Base-by-base conservation (phyloP, 2,113 vertebrate genomes). In the Cebidichthys violaceus region DNA sequence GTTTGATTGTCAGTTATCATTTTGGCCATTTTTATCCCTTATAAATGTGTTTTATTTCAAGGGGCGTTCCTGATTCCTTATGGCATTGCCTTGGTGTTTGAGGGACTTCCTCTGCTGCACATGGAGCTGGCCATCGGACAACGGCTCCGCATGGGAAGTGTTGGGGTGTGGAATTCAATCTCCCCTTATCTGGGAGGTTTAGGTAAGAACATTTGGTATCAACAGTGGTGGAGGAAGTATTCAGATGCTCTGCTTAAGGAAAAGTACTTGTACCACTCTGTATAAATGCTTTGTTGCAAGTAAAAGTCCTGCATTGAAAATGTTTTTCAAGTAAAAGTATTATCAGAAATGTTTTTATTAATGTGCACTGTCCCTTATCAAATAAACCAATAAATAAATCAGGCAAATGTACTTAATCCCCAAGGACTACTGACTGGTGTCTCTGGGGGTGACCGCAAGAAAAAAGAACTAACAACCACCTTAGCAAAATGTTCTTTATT, bases 61-160 rank as follows among this genome's bases (percentile, higher is more conserved):
- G 97, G 96, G 1, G 95, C 96, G 0, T 96, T 97, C 88, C 92
- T 97, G 69, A 94, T 97, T 45, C 97, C 96, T 2, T 97, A 97
- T 54, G 1, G 91, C 75, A 89, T 96, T 0, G 95, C 96, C 2
- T 89, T 97, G 79, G 70, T 96, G 80, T 92, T 96, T 0, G 95
- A 97, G 94, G 96, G 96, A 67, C 95, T 96, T 64, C 97, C 96
- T 0, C 79, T 97, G 43, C 88, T 97, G 69, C 90, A 96, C 41
- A 87, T 97, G 0, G 96, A 97, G 79, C 86, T 97, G 4, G 96
- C 96, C 59, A 88, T 96, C 0, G 96, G 96, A 57, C 96, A 97
- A 81, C 90, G 85, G 15, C 90, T 97, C 64, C 94, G 93, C 43
- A 95, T 88, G 85, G 96, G 96, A 72, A 96, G 96, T 74, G 27